Evolutionary conservation across 2,113 vertebrate genomes (phyloP), one percentile per base, ranked within the genome.

Genomic region (Gallinago undulata): DNA sequence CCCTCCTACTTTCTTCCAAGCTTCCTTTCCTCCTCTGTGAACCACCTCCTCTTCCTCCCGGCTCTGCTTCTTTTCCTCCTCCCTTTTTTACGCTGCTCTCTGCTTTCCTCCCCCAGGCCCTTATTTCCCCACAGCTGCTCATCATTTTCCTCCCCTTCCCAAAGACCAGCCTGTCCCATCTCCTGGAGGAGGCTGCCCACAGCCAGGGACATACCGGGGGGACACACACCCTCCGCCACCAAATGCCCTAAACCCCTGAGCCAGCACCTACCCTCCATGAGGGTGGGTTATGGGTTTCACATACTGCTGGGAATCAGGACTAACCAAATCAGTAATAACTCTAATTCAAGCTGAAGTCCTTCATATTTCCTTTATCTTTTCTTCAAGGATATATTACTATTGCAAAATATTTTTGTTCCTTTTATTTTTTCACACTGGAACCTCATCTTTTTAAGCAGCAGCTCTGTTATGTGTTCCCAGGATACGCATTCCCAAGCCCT

Each of bases 261-360:
- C 28, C 47, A n/a, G n/a, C 77, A 62, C 60, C 39, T 13, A 6
- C 43, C 33, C 25, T 37, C 45, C 6, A 0, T 0, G 3, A 50
- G 43, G 50, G 11, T 19, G 39, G 67, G 19, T 86, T 75, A 30
- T 0, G 0, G 15, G 10, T 13, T 63, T 57, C 69, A 83, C 2
- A 0, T 13, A 3, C 51, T 51, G 37, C 67, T 72, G 35, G n/a
- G 66, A 55, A 64, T 64, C 43, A 18, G 57, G 24, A 63, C 43
- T 25, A 63, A 63, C 64, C 59, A 45, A 37, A 67, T 31, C 56
- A 72, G 41, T 45, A 62, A 62, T 63, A 73, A 27, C 35, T 14
- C 70, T 30, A 39, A 63, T 37, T 30, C 59, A 30, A 43, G 43
- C n/a, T 60, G 3, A 7, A 37, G 59, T 50, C 60, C 63, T 67